A percentile compares a stretch with the other conserved stretches of the same genome.
Evolutionary conservation across 1,140 invertebrate genomes (phyloP).

Genomic region (Cataglyphis hispanica): DNA sequence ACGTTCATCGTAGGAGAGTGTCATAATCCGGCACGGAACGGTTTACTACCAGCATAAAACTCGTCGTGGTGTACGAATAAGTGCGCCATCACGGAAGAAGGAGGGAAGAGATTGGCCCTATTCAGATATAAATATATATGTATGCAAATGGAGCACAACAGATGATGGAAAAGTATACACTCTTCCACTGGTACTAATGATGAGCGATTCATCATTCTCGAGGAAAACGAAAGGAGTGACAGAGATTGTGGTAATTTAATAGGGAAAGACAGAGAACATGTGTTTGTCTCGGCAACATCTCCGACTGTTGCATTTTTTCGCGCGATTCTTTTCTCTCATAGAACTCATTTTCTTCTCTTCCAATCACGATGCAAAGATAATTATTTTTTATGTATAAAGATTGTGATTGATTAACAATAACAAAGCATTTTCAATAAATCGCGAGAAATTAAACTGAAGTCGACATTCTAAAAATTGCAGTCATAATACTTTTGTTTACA

Average conservation of each 20-base stretch:
- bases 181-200: conserved; percentile 63
- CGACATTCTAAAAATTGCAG: neutral
- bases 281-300: conserved; percentile 45
- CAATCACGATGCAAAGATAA: neutral
- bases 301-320: neutral
- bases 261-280: conserved; percentile 70
- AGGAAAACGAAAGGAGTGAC: conserved; percentile 74
- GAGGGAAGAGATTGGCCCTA: conserved; percentile 21
- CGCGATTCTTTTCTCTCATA: neutral
- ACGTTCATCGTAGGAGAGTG: conserved; percentile 26
- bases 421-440: neutral
- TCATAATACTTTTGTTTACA: neutral
- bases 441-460: neutral
- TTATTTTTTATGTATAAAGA: neutral
- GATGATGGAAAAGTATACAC: too few species aligned
- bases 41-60: conserved; percentile 68
- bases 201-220: conserved; percentile 73
- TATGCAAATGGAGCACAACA: neutral
- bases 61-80: conserved; percentile 44
- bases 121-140: conserved; percentile 49
- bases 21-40: conserved; percentile 31
- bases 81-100: conserved; percentile 4
- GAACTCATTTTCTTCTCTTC: neutral
- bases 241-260: conserved; percentile 76
- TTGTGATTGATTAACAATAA: too few species aligned